Base-by-base conservation (phyloP, 92 coral and sea anemone genomes). In the Porites rus region DNA sequence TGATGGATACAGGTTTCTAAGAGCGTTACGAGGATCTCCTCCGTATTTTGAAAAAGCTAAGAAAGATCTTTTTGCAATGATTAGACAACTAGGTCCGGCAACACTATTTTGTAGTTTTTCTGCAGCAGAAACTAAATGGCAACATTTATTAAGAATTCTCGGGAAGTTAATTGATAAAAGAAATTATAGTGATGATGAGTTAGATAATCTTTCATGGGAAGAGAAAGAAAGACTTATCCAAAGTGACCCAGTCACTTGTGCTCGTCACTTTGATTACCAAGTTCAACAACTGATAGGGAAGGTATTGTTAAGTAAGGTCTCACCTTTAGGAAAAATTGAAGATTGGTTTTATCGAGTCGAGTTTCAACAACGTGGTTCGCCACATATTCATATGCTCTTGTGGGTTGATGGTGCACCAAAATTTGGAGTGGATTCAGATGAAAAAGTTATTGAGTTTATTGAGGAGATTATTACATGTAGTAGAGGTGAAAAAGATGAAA, bases 31-130 rank as follows among this genome's bases (percentile, higher is more conserved):
- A 52, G 91, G 93, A 11, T 81, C 88, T 0, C 93, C 93, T 25
- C 84, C 92, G 3, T 76, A 88, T 72, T 92, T 92, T 89, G 92
- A 92, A 69, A 89, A 89, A 65, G 91, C 91, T 18, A 86, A 92
- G 74, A 90, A 77, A 75, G 92, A 87, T 65, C 61, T 90, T 10
- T 93, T 92, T 90, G 91, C 93, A 22, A 86, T 90, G 93, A 92
- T 92, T 14, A 54, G 95, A 62, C 93, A 89, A 60, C 69, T 92
- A 22, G 93, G 95, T 2, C 88, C 90, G 16, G 92, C 94, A 2
- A 70, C 94, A 51, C 67, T 91, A 11, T 91, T 91, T 73, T 91
- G 94, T 79, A 91, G 91, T 66, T 87, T 91, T 51, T 83, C 91
- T 4, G 20, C 91, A 21, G 89, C 82, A 10, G 91, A 91, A 78